These are phyloP conservation scores for Spisula subtruncata DNA, from an alignment of 2,888 invertebrate species.

Conservation along the genomic window DNA sequence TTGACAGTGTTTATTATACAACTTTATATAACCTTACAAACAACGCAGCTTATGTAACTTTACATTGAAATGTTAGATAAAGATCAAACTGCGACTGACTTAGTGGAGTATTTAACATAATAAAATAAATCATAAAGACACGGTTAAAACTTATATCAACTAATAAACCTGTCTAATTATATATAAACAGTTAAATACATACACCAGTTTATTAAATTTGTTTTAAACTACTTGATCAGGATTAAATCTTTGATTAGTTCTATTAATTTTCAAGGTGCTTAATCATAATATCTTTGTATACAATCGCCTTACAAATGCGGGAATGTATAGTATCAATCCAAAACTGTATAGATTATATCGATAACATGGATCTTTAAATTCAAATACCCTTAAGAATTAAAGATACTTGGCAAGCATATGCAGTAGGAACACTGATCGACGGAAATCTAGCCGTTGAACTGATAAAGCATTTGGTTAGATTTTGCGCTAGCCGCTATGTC, in stretches of 20 bases:
- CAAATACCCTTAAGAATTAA: slow-evolving; percentile 35
- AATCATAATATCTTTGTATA: slow-evolving; percentile 53
- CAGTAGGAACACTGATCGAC: slow-evolving; percentile 23
- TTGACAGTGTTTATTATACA: neutral
- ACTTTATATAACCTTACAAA: neutral
- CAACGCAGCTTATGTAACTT: neutral
- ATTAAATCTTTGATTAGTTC: slow-evolving; percentile 43
- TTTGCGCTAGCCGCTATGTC: slow-evolving; percentile 35
- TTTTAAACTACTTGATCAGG: slow-evolving; percentile 43
- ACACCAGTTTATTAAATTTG: slow-evolving; percentile 47
- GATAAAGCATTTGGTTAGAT: slow-evolving; percentile 33
- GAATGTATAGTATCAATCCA: slow-evolving; percentile 44
- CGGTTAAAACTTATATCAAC: neutral
- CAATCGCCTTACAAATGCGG: slow-evolving; percentile 51
- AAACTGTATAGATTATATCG: slow-evolving; percentile 25
- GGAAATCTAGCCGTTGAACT: slow-evolving; percentile 3
- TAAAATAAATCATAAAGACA: neutral
- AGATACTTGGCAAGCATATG: slow-evolving; percentile 42
- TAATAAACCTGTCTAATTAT: neutral
- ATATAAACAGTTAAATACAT: neutral
- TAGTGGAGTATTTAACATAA: slow-evolving; percentile 5
- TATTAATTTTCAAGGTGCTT: slow-evolving; percentile 60
- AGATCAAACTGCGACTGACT: neutral
- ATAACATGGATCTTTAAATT: slow-evolving; percentile 46
- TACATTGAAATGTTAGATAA: neutral